These are phyloP conservation scores for Pristis pectinata DNA, from an alignment of 2,797 vertebrate genomes.

Conservation along the genomic window DNA sequence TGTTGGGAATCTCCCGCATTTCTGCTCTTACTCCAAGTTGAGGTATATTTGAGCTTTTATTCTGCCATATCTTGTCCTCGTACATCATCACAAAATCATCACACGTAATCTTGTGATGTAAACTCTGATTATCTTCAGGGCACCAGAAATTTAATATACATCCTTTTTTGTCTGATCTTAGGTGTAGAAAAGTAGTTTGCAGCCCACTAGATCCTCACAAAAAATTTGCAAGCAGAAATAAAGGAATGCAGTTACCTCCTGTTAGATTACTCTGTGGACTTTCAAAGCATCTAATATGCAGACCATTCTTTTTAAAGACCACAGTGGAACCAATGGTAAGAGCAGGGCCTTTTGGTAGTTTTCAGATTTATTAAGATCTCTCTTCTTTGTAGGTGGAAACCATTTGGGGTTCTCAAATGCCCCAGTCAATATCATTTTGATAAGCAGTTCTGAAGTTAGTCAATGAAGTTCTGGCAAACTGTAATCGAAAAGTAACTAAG, in stretches of 20 bases:
- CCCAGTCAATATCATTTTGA: neutral
- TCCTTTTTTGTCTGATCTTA: neutral
- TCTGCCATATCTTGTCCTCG: neutral
- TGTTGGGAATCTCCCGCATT: no score
- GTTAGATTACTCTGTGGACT: neutral
- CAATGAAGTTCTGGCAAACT: neutral
- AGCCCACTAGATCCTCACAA: neutral
- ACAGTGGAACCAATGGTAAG: neutral
- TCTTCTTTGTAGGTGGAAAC: neutral
- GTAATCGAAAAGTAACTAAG: neutral
- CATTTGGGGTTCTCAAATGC: neutral
- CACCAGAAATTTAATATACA: neutral
- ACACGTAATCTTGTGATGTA: neutral
- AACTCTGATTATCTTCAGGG: neutral
- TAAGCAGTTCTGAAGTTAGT: neutral
- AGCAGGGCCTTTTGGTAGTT: neutral
- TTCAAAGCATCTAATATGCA: neutral
- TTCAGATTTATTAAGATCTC: neutral
- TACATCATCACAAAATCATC: neutral
- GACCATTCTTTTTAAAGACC: neutral
- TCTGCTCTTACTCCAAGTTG: no score
- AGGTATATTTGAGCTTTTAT: neutral
- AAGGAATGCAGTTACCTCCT: neutral
- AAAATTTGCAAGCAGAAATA: neutral
- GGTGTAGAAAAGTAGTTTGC: neutral